Base-by-base conservation (phyloP, 2,888 invertebrate species). In the Orgyia antiqua region DNA sequence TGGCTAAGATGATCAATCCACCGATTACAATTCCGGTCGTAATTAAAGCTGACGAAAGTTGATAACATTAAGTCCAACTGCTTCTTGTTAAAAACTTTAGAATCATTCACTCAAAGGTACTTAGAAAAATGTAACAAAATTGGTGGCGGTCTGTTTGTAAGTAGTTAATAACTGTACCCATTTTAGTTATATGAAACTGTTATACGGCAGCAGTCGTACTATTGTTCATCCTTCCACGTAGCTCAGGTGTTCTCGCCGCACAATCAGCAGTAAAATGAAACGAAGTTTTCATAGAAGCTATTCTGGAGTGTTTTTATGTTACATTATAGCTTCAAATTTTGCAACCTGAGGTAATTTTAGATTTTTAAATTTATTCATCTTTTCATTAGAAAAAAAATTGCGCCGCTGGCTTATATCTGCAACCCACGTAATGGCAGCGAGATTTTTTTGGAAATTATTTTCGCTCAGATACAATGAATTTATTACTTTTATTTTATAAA, bases 251-350 rank as follows among this genome's bases (percentile, higher is more conserved):
- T 64, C 58, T 51, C 55, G 51, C 64, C 65, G 58, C 68, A 70
- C 76, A 77, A 80, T 80, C 73, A 73, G 79, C 79, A 80, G 73
- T 82, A 77, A 80, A 80, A 78, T 65, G 59, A 59, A 72, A 78
- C 62, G 70, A 58, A 68, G 61, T 62, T 60, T 60, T 57, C 54
- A 45, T 51, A 50, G 53, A 64, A 64, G 62, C 61, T 61, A 63
- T 66, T 63, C 60, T 58, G 58, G 17, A 50, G 42, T 42, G 58
- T 62, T 58, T 60, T 61, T 59, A 58, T 55, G 57, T 45, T 58
- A 49, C 53, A 42, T 60, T 60, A 64, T 48, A 44, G 46, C 56
- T 42, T 57, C 39, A 45, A 46, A 51, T 48, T 52, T 47, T 45
- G 40, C 36, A 41, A 38, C 39, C 36, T 29, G 38, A 21, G 23